Base-by-base conservation (phyloP, 2,113 vertebrate genomes). In the Spermophilus dauricus region DNA sequence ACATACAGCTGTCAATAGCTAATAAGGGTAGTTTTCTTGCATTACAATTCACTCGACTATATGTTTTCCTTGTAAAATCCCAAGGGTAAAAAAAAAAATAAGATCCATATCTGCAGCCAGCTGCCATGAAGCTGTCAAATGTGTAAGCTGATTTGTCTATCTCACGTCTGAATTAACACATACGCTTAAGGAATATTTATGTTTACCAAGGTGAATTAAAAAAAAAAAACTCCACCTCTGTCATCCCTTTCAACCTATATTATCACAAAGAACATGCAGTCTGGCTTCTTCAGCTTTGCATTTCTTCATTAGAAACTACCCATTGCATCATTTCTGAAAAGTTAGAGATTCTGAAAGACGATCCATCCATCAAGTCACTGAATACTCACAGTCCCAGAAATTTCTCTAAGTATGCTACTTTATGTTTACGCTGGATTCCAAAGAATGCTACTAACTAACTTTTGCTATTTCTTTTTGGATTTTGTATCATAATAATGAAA, bases 111-210 rank as follows among this genome's bases (percentile, higher is more conserved):
- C 87, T 89, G 95, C 95, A 95, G 92, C 93, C 14, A 20, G 91
- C 94, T 95, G 76, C 65, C 86, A 95, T 91, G 89, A 97, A 98
- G 70, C 94, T 98, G 97, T 98, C 98, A 97, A 77, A 94, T 89
- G 77, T 28, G 5, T 56, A 37, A 51, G 70, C 89, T 83, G 86
- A 85, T 93, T 81, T 76, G 80, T 91, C 48, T 84, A 10, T 83
- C 34, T 92, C 34, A 26, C 4, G n/a, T 96, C 69, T 95, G 30
- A 96, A 91, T 89, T 86, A 94, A 39, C 73, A 72, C 70, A 67
- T 2, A 73, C 20, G 37, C 56, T 67, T 73, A 86, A 86, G 58
- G 30, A 30, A 37, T 26, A 4, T n/a, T 85, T 95, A 28, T 18
- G 8, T 75, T 81, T 81, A 28, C 58, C 30, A 56, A 81, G 56